Evolutionary conservation across 2,797 vertebrate species (phyloP).

Genomic region (Huso huso): DNA sequence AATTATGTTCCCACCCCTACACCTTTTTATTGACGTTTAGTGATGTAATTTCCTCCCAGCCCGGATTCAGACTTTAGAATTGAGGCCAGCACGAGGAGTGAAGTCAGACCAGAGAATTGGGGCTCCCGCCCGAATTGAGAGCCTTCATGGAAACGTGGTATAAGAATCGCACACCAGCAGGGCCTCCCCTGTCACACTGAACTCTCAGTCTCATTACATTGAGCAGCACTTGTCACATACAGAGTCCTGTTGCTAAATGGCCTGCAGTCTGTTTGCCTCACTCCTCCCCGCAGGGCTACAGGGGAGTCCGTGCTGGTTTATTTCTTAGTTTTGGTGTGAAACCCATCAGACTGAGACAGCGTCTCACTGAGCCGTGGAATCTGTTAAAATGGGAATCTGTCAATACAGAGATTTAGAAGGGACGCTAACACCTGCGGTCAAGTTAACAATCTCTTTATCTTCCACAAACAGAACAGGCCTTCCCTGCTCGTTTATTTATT

Average conservation of each 20-base stretch:
- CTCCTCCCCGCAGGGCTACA: not conserved
- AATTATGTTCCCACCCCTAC: no score
- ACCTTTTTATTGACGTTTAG: no score
- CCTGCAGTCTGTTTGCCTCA: not conserved
- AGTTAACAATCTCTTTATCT: not conserved
- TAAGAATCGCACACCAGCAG: not conserved
- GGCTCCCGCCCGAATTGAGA: not conserved
- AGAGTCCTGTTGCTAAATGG: slow-evolving; percentile 5
- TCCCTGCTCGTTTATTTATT: not conserved
- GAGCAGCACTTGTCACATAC: not conserved
- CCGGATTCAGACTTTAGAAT: no score
- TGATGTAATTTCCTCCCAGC: no score
- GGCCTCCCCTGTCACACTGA: not conserved
- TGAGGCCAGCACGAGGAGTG: no score
- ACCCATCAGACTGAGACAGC: slow-evolving; percentile 5
- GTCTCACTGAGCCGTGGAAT: slow-evolving; percentile 6
- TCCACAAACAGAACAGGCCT: not conserved
- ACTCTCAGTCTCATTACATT: not conserved
- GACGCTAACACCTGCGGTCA: not conserved
- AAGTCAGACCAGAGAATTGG: no score
- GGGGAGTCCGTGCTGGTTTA: not conserved
- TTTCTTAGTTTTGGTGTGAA: not conserved
- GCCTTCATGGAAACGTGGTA: not conserved
- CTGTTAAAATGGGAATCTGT: slow-evolving; percentile 6
- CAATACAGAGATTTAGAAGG: slow-evolving; percentile 7